Evolutionary conservation across 2,888 invertebrate species (phyloP).

Genomic region (Scotopteryx bipunctaria): DNA sequence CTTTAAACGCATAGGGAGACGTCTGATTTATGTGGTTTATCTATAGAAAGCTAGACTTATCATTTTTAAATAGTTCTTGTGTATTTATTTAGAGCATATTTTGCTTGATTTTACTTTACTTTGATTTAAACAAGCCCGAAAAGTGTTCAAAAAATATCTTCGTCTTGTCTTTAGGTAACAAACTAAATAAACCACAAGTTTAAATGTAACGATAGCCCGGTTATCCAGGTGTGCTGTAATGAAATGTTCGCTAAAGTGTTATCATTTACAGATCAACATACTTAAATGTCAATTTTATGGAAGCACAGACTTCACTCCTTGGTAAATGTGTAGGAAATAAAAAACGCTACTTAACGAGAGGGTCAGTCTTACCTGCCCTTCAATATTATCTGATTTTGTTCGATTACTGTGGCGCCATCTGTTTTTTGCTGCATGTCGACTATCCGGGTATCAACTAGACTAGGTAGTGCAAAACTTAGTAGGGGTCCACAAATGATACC

Average conservation of each 20-base stretch:
- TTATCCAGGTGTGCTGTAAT: slow-evolving; percentile 24
- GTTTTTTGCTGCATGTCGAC: slow-evolving; percentile 30
- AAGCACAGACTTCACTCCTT: slow-evolving; percentile 37
- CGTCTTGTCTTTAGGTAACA: not conserved
- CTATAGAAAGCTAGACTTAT: too few species aligned
- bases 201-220: slow-evolving; percentile 1
- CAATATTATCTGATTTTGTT: slow-evolving; percentile 59
- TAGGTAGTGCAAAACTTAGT: slow-evolving; percentile 6
- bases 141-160: not conserved
- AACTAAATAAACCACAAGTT: not conserved
- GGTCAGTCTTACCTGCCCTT: slow-evolving; percentile 57
- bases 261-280: slow-evolving; percentile 33
- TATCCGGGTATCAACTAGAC: slow-evolving; percentile 1
- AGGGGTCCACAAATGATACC: not conserved
- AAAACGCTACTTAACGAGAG: slow-evolving; percentile 46
- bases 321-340: slow-evolving; percentile 42
- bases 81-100: too few species aligned
- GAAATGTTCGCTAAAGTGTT: slow-evolving; percentile 42
- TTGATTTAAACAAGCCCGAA: not conserved
- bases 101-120: too few species aligned
- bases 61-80: too few species aligned
- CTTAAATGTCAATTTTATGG: slow-evolving; percentile 49
- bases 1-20: too few species aligned
- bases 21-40: too few species aligned
- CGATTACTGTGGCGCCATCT: slow-evolving; percentile 59